Evolutionary conservation across 1,140 invertebrate species (phyloP), one percentile per base, ranked within the genome.

Genomic region (Leucophenga varia): DNA sequence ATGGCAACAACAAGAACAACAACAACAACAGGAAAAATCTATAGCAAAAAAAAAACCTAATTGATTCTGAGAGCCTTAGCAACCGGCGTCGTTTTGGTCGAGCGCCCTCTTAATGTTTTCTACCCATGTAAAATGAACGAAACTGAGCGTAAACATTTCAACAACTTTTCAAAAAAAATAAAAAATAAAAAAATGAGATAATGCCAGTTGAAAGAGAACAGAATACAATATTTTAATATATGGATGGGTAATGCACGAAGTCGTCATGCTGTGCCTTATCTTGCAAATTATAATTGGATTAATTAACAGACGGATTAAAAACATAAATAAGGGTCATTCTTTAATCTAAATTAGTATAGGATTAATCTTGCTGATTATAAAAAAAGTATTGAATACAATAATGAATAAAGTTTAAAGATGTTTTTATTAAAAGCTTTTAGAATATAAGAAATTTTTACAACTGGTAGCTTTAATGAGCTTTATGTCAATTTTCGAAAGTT

Each of bases 81-180:
- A 63, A 59, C 53, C 43, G 63, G 50, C 63, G 45, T 54, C 52
- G 63, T 49, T 51, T 28, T 54, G 59, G 49, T 50, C 38, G 46
- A 67, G 63, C 49, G 56, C 48, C 31, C 35, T 35, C n/a, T 32
- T 44, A 47, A 53, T 54, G 49, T 54, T 34, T 7, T 34, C 16
- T 14, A 57, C 5, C 45, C 49, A 56, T 57, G 53, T 67, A 59
- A 57, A 63, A 48, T 61, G 59, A 36, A 59, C 59, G 49, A 63
- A 67, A 52, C 63, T 67, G 48, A 65, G 59, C 63, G 63, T 67
- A 59, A 65, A 65, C 47, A 67, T 67, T 65, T 63, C 63, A 67
- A 52, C 63, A 59, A 50, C 47, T 49, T 53, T 58, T 49, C 18
- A 20, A 30, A 20, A 12, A 34, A 31, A n/a, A n/a, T n/a, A n/a